Evolutionary conservation across 2,797 vertebrate genomes (phyloP).

Genomic region (Nasua narica): DNA sequence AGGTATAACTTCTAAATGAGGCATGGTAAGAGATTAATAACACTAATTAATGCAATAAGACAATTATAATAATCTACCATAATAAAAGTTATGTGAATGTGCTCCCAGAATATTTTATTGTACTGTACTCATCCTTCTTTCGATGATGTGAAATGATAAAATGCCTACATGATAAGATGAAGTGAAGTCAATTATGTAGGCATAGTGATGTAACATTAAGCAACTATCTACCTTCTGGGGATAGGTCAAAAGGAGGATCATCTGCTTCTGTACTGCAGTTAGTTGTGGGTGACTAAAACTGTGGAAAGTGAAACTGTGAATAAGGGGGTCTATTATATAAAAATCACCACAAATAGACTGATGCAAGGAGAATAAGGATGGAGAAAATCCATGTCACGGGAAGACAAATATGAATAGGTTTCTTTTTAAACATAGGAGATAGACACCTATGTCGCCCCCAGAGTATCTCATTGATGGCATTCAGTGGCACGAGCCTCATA

Average conservation of each 20-base stretch:
- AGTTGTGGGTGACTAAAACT: neutral
- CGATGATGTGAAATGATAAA: neutral
- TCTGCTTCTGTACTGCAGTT: neutral
- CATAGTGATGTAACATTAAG: neutral
- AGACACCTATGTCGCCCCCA: neutral
- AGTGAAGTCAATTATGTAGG: neutral
- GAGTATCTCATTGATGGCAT: neutral
- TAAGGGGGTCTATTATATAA: neutral
- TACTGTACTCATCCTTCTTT: neutral
- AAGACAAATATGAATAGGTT: neutral
- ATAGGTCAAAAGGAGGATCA: neutral
- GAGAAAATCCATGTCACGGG: neutral
- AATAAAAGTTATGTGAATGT: neutral
- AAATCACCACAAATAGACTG: neutral
- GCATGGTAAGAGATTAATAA: neutral
- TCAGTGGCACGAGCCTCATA: neutral
- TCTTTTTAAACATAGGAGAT: neutral
- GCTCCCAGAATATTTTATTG: neutral
- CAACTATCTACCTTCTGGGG: neutral
- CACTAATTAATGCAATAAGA: neutral
- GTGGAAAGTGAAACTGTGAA: neutral
- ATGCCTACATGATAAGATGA: neutral
- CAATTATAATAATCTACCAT: neutral
- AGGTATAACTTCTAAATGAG: neutral
- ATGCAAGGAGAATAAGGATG: neutral